Evolutionary conservation across 1,140 invertebrate genomes (phyloP), one percentile per base, ranked within the genome.

Genomic region (Bombus fervidus): DNA sequence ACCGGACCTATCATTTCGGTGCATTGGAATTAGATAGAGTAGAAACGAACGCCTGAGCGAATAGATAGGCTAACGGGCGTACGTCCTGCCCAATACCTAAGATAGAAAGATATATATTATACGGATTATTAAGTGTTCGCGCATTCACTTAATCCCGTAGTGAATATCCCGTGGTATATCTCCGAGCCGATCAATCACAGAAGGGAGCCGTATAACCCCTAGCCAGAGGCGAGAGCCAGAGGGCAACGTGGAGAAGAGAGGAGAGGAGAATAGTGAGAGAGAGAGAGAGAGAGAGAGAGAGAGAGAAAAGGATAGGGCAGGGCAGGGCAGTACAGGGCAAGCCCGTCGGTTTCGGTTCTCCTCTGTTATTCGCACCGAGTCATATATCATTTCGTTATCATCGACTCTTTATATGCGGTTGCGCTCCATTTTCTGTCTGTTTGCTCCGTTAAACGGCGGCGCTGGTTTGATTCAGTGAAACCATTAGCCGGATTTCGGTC

Each of bases 301-400:
- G n/a, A 22, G 22, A 15, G 25, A 37, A 22, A 25, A 4, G 10
- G 59, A 34, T 18, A 15, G 15, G n/a, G 10, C n/a, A 31, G 62
- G 43, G 79, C 39, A 47, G 28, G 64, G 72, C 34, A 53, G 69
- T 39, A 34, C 10, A 86, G 69, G 41, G 69, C 76, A 79, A 47
- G 47, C 75, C 64, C 87, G 87, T 85, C 83, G 86, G 76, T 74
- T 88, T 86, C 83, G 85, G 69, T 86, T 86, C 92, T 89, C 90
- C 88, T 90, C 87, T 77, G 83, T 88, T 88, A 89, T 89, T 94
- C 93, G 93, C 93, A 88, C 91, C 91, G 89, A 93, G 93, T 94
- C 94, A 94, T 95, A 95, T 95, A 95, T 95, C 95, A 95, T 95
- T 95, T 93, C 94, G 95, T 95, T 95, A 95, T 95, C 95, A 95